A percentile compares a stretch with the other conserved stretches of the same genome.
Conservation (phyloP, 2,888 invertebrate species). For the Cheilosia variabilis region DNA sequence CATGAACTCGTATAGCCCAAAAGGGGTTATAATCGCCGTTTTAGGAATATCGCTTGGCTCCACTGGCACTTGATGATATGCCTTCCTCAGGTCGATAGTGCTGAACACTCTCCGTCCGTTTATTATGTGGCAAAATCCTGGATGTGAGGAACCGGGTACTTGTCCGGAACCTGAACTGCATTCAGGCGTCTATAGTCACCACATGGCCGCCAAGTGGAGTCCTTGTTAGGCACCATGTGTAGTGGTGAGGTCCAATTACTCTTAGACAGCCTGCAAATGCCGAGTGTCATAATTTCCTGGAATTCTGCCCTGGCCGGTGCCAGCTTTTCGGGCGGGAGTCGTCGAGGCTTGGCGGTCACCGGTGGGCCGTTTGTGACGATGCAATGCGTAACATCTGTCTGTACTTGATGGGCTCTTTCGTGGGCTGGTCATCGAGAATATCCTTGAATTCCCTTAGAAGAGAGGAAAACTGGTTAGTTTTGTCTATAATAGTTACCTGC, state of each 20-base stretch:
- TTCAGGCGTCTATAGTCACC: too few species aligned
- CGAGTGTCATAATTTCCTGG: slow-evolving; percentile 12
- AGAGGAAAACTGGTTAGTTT: too few species aligned
- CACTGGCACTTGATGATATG: slow-evolving; percentile 79
- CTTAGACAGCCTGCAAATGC: slow-evolving; percentile 18
- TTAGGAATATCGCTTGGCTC: slow-evolving; percentile 77
- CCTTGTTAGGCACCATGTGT: slow-evolving; percentile 60
- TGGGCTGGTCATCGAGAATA: not conserved
- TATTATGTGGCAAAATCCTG: slow-evolving; percentile 74
- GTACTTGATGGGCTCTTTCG: not conserved
- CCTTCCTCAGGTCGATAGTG: slow-evolving; percentile 77
- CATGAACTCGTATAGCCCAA: too few species aligned
- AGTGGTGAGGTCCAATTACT: slow-evolving; percentile 63
- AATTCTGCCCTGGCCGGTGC: slow-evolving; percentile 10
- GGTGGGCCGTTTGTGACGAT: slow-evolving; percentile 18
- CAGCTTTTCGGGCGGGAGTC: slow-evolving; percentile 11
- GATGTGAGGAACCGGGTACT: slow-evolving; percentile 78
- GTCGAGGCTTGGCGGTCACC: slow-evolving; percentile 8
- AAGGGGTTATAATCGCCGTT: slow-evolving; percentile 40
- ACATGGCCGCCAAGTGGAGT: not conserved
- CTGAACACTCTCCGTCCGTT: slow-evolving; percentile 77
- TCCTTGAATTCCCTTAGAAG: too few species aligned
- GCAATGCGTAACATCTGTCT: not conserved
- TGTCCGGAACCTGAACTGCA: slow-evolving; percentile 78
- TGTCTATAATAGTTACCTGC: too few species aligned